phyloP scores from a whole-genome alignment of 2,888 invertebrate species.

The Microctonus hyperodae region DNA sequence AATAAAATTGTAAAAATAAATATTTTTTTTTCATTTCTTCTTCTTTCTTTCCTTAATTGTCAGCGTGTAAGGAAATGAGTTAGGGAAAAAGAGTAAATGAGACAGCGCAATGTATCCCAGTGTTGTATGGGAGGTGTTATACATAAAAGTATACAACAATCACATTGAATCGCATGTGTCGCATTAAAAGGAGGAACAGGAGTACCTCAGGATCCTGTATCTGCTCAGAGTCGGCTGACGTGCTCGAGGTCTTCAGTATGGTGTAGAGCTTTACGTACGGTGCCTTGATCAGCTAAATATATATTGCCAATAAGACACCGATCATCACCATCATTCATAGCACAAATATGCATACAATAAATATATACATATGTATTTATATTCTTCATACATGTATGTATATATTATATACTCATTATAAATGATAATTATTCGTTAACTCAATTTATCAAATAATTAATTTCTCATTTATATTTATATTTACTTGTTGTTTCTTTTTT shows the following conservation, averaged over 20 bases:
- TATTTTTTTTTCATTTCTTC: background rate
- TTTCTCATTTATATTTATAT: conserved; percentile 3
- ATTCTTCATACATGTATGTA: no score
- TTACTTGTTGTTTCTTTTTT: background rate
- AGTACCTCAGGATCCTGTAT: conserved; percentile 63
- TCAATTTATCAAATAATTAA: background rate
- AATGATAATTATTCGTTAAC: background rate
- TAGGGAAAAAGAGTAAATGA: background rate
- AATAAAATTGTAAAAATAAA: background rate
- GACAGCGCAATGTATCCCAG: conserved; percentile 7
- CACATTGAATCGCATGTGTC: conserved; percentile 16
- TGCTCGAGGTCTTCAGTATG: conserved; percentile 92
- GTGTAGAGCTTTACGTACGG: conserved; percentile 96
- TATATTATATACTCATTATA: no score
- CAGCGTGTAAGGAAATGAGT: background rate
- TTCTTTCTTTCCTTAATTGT: background rate
- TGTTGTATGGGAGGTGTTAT: conserved; percentile 5
- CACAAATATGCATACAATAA: background rate
- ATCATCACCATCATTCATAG: no score
- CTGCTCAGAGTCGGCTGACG: conserved; percentile 73
- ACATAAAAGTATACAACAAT: conserved; percentile 10
- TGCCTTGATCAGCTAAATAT: conserved; percentile 88
- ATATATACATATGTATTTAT: background rate
- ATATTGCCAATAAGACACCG: conserved; percentile 41
- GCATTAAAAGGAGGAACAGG: conserved; percentile 12